Percentiles rank a stretch among this genome's conserved stretches.
Conservation (phyloP, 2,888 invertebrate genomes). For the Elysia crispata region DNA sequence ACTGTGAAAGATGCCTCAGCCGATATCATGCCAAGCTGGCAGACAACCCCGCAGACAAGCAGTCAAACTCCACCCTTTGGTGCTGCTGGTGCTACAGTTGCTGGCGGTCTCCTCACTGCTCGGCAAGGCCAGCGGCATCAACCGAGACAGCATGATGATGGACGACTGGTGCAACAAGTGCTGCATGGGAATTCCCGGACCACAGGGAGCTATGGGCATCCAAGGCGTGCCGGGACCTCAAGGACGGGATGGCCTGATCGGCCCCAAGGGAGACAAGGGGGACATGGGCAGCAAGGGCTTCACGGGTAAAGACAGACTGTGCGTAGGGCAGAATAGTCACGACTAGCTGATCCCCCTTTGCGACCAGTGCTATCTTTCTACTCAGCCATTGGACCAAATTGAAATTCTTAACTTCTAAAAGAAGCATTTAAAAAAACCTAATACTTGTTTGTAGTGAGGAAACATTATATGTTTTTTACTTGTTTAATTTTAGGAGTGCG, state of each 20-base stretch:
- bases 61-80: background rate
- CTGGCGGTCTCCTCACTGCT: background rate
- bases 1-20: no score
- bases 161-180: no score
- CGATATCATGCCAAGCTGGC: background rate
- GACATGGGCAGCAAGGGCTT: conserved; percentile 59
- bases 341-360: no score
- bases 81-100: background rate
- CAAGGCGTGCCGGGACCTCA: conserved; percentile 68
- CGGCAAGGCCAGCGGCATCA: conserved; percentile 10
- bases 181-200: conserved; percentile 65
- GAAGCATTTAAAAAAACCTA: no score
- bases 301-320: conserved; percentile 55
- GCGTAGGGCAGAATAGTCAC: no score
- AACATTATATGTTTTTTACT: no score
- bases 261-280: conserved; percentile 69
- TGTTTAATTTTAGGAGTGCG: no score
- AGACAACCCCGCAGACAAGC: background rate
- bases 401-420: no score
- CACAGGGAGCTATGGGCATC: conserved; percentile 69
- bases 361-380: no score
- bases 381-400: no score
- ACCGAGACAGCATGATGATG: no score
- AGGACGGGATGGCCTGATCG: conserved; percentile 67
- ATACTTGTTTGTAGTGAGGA: no score